Percentiles rank a stretch among this genome's conserved stretches.
Evolutionary conservation across 1,140 invertebrate species (phyloP).

Genomic region (Saxidomus purpurata): DNA sequence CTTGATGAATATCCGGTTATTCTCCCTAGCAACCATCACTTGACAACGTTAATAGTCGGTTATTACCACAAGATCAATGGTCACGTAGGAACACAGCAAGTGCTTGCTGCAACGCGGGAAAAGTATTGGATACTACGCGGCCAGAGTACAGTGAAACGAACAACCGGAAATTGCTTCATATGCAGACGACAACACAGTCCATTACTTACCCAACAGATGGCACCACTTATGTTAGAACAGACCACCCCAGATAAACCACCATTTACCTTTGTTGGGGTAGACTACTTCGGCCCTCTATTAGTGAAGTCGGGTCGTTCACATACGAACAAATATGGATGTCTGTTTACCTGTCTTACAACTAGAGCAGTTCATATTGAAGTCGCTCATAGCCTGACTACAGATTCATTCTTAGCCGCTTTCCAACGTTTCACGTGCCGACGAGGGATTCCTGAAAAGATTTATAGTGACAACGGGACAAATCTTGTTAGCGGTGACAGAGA

Average conservation of each 20-base stretch:
- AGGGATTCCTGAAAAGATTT: slow-evolving; percentile 15
- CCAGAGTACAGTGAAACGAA: too few relatives aligned
- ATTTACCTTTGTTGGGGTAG: too few relatives aligned
- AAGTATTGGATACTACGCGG: too few relatives aligned
- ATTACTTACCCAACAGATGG: slow-evolving; percentile 25
- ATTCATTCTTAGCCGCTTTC: slow-evolving; percentile 67
- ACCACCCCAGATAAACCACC: too few relatives aligned
- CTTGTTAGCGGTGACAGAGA: slow-evolving; percentile 73
- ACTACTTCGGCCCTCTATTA: slow-evolving; percentile 67
- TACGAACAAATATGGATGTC: slow-evolving; percentile 63
- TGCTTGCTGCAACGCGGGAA: too few relatives aligned
- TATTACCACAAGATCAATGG: too few relatives aligned
- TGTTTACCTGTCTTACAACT: slow-evolving; percentile 73
- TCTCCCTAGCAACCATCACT: too few relatives aligned
- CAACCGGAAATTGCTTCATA: too few relatives aligned
- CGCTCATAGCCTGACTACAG: slow-evolving; percentile 47
- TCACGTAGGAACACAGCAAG: slow-evolving; percentile 22
- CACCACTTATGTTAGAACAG: background rate
- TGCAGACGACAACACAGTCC: too few relatives aligned
- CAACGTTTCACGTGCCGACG: slow-evolving; percentile 62
- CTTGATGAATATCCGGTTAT: too few relatives aligned
- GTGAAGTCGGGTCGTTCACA: slow-evolving; percentile 60
- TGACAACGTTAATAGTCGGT: too few relatives aligned
- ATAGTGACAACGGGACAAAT: background rate
- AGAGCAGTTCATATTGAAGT: too few relatives aligned